Evolutionary conservation across 2,888 invertebrate genomes (phyloP).

Genomic region (Erannis defoliaria): DNA sequence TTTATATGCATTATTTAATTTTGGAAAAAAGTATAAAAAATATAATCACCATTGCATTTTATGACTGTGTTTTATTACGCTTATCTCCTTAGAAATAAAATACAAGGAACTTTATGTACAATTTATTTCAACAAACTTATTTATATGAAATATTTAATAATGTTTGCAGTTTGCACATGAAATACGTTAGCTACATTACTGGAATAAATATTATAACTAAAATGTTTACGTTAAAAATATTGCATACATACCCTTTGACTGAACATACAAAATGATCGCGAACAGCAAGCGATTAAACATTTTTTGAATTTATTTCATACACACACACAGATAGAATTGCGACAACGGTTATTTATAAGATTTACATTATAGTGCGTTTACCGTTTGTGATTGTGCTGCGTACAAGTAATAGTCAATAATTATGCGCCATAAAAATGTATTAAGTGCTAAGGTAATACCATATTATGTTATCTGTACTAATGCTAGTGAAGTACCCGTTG

Average conservation of each 20-base stretch:
- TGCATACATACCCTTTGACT: slow-evolving; percentile 42
- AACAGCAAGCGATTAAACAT: background rate
- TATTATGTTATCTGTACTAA: too few species aligned
- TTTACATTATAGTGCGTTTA: too few species aligned
- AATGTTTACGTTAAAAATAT: slow-evolving; percentile 44
- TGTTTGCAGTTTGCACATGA: slow-evolving; percentile 23
- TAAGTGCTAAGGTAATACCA: too few species aligned
- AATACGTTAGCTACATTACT: slow-evolving; percentile 21
- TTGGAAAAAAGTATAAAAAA: slow-evolving; percentile 69
- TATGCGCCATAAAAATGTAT: too few species aligned
- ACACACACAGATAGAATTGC: too few species aligned
- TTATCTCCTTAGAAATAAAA: slow-evolving; percentile 17
- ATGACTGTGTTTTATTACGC: slow-evolving; percentile 55
- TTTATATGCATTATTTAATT: slow-evolving; percentile 80
- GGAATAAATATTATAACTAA: slow-evolving; percentile 25
- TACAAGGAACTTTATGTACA: slow-evolving; percentile 36
- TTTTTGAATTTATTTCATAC: too few species aligned
- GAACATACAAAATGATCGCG: background rate
- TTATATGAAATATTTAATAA: slow-evolving; percentile 23
- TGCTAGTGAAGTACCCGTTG: too few species aligned
- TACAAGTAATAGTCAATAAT: too few species aligned
- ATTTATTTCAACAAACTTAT: slow-evolving; percentile 54
- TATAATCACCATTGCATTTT: slow-evolving; percentile 85
- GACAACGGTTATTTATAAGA: too few species aligned
- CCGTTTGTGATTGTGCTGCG: too few species aligned